Conservation (phyloP, 1,140 invertebrate species). For the Elysia chlorotica region DNA sequence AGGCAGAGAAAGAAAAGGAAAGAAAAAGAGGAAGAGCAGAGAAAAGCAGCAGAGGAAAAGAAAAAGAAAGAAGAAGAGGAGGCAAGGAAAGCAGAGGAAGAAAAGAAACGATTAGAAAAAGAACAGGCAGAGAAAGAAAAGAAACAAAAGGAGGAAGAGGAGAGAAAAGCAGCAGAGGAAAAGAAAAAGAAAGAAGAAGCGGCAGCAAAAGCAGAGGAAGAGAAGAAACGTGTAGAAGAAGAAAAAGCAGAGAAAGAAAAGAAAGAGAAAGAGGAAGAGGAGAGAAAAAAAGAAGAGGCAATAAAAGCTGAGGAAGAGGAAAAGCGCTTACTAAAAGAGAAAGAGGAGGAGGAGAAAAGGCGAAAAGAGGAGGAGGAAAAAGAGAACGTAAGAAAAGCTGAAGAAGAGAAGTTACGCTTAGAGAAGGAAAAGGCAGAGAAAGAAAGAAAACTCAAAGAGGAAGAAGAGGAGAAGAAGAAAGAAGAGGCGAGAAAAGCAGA, state of each 20-base stretch:
- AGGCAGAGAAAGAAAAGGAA: neutral
- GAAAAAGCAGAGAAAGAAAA: neutral
- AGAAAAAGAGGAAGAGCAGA: neutral
- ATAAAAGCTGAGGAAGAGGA: neutral
- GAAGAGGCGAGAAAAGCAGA: neutral
- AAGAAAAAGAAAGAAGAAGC: neutral
- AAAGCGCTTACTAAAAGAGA: neutral
- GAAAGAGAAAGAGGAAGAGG: neutral
- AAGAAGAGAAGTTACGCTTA: neutral
- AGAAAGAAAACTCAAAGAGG: neutral
- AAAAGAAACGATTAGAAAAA: neutral
- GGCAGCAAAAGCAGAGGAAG: neutral
- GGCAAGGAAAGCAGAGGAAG: neutral
- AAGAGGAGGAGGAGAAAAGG: neutral
- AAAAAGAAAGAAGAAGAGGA: constrained; percentile 7
- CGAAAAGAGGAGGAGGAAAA: neutral
- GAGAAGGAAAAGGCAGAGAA: neutral
- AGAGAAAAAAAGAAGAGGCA: neutral
- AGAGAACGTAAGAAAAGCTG: neutral
- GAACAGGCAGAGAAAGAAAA: neutral
- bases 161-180: neutral
- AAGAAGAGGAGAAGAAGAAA: neutral
- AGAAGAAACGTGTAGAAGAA: constrained; percentile 1
- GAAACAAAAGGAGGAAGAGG: neutral
- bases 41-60: neutral